Evolutionary conservation across 2,113 vertebrate species (phyloP), one percentile per base, ranked within the genome.

Genomic region (Pundamilia nyererei): DNA sequence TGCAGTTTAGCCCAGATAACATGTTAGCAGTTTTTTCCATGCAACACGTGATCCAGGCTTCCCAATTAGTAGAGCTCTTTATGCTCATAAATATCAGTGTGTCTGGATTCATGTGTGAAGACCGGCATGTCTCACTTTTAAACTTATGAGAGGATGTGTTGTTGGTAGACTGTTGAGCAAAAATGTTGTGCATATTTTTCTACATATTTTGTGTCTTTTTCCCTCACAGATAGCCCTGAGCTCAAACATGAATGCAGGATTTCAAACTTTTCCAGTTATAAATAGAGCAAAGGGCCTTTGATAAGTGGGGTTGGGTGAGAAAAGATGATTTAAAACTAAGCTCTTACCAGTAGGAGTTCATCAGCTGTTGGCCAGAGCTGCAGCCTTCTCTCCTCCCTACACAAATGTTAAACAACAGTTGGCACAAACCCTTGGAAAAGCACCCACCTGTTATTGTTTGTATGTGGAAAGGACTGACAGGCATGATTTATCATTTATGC

Each of bases 321-420:
- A 83, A 72, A 58, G 38, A 42, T 54, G 11, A 24, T 47, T 79
- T 89, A 6, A 79, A 53, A 35, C 26, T 24, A 10, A 21, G 26
- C n/a, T 70, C 70, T 79, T 80, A 79, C 88, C 85, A 51, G 83
- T 49, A 51, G 45, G 26, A 86, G 82, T 86, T 82, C 84, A 86
- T 94, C 93, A 95, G 90, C 93, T 95, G 93, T 90, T 87, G 87
- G 89, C 65, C 12, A 35, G 47, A 87, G 26, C 79, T 38, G n/a
- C 51, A 9, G 35, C 6, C 40, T 83, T 83, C 86, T 75, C 70
- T 85, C 83, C 60, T 90, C 31, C 87, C 56, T 93, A 83, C 95
- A 95, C 93, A 95, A 93, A 92, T 90, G 87, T 84, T 70, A 84
- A 83, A 86, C 84, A 92, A 88, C 93, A 95, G 92, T 94, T 96